A percentile compares a stretch with the other conserved stretches of the same genome.
Evolutionary conservation across 2,888 invertebrate species (phyloP).

Genomic region (Nephrotoma flavescens): DNA sequence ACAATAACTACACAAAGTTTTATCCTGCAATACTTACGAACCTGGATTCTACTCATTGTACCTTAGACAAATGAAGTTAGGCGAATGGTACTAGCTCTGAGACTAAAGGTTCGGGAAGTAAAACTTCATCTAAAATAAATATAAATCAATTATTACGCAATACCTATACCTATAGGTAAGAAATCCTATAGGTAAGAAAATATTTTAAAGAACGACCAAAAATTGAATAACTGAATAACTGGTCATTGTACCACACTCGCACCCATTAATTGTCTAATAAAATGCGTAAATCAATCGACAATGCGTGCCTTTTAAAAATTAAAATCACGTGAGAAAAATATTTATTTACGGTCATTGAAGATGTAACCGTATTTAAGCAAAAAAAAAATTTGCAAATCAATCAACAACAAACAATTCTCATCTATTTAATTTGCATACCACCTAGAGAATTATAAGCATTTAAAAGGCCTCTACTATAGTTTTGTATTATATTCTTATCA

Average conservation of each 20-base stretch:
- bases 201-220: too few species aligned
- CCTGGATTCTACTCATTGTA: too few species aligned
- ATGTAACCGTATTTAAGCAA: not conserved
- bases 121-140: too few species aligned
- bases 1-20: too few species aligned
- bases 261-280: not conserved
- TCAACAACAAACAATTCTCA: not conserved
- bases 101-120: too few species aligned
- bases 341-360: not conserved
- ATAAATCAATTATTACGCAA: too few species aligned
- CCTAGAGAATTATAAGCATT: not conserved
- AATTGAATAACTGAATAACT: too few species aligned
- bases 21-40: too few species aligned
- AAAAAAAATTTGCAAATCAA: not conserved
- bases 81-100: too few species aligned
- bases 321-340: not conserved
- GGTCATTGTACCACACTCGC: not conserved
- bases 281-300: not conserved
- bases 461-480: not conserved
- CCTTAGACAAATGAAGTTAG: too few species aligned
- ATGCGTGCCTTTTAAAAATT: not conserved
- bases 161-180: too few species aligned
- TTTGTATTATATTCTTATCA: not conserved
- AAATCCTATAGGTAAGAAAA: too few species aligned
- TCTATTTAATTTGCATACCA: not conserved